Evolutionary conservation across 2,888 invertebrate species (phyloP), one percentile per base, ranked within the genome.

Genomic region (Agrochola macilenta): DNA sequence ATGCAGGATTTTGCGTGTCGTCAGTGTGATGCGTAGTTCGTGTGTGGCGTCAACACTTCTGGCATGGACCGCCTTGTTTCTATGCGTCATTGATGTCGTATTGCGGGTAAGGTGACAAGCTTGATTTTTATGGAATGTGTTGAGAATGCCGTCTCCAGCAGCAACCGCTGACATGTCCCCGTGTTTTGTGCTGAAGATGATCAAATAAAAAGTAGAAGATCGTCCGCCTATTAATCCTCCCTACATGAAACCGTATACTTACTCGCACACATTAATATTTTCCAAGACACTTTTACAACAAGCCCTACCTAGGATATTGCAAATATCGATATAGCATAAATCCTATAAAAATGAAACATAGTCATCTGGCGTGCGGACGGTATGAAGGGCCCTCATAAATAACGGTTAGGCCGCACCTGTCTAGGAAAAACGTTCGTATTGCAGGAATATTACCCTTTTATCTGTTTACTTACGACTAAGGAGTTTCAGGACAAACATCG

Each of bases 351-450:
- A 91, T 91, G 90, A 91, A 93, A 92, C 91, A 88, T 89, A 89
- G 89, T 90, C 89, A 87, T 89, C 73, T 89, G 87, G 84, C 87
- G 82, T 76, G 39, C 77, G 82, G 74, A 74, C 74, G 76, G 86
- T 88, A 89, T 86, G 91, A 86, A 89, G 91, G 91, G 90, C 91
- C 90, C 89, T 90, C 93, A 91, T 94, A 94, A 93, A 94, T 94
- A 91, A 92, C 86, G 88, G 82, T 90, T 88, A 89, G 88, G 89
- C 89, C 93, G 89, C 92, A 94, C 94, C 94, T 94, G 93, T 92
- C 93, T 90, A 88, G 84, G 85, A 89, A 89, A 90, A 79, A 77
- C 65, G 79, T 74, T 77, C 76, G 69, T 89, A 89, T 89, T 87
- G 87, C 89, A 88, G 87, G 88, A 89, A 81, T 85, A 88, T 88